Conservation (phyloP, 2,888 invertebrate genomes). For the Napeogenes sylphis region DNA sequence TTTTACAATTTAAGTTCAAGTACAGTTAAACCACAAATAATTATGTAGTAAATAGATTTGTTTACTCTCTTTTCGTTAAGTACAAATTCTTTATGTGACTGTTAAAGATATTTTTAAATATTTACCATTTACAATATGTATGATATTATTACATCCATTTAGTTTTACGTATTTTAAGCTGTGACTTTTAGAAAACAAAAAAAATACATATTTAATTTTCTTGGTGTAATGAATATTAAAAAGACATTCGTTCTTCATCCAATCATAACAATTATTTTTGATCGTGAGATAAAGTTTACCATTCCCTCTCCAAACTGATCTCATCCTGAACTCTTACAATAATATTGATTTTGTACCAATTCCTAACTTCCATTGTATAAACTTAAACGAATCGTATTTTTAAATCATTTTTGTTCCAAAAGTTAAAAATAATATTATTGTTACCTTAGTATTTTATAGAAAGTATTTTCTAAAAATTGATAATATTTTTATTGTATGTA, state of each 20-base stretch:
- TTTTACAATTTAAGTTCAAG: conserved; percentile 13
- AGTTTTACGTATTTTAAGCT: too few species aligned
- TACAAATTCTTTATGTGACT: too few species aligned
- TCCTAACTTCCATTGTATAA: not conserved
- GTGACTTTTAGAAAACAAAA: too few species aligned
- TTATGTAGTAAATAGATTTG: not conserved
- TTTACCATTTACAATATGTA: too few species aligned
- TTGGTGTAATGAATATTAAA: not conserved
- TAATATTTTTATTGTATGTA: too few species aligned
- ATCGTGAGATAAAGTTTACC: not conserved
- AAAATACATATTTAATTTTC: too few species aligned
- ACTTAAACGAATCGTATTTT: not conserved
- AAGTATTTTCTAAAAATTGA: not conserved
- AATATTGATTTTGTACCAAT: conserved; percentile 5
- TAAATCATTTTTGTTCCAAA: not conserved
- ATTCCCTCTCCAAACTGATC: not conserved
- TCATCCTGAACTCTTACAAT: not conserved
- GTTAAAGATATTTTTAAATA: too few species aligned
- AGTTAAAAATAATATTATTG: not conserved
- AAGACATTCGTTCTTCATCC: not conserved
- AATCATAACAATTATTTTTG: not conserved
- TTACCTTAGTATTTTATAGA: not conserved
- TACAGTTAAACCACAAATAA: conserved; percentile 6
- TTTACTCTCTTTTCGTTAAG: too few species aligned
- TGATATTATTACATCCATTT: too few species aligned